phyloP scores from a whole-genome alignment of 2,797 vertebrate species.

The Toxotes lorentzi region DNA sequence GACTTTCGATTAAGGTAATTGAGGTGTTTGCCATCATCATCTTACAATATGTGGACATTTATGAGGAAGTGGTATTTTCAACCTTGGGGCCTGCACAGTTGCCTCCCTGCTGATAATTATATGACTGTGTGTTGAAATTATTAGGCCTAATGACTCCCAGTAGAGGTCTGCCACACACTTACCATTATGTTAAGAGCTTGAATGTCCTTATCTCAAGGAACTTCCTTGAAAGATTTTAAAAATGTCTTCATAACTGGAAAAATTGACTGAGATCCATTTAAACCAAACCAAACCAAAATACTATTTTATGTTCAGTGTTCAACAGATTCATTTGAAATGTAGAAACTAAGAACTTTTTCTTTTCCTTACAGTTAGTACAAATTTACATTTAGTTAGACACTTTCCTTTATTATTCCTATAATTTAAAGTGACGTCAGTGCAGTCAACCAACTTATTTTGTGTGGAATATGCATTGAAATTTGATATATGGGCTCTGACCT shows the following conservation, averaged over 20 bases:
- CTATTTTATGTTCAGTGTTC: neutral
- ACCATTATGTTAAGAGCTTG: neutral
- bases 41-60: constrained; percentile 4
- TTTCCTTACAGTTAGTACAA: neutral
- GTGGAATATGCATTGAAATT: neutral
- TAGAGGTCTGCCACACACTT: constrained; percentile 5
- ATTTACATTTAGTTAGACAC: neutral
- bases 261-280: too few species aligned
- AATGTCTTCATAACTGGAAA: neutral
- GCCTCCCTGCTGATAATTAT: constrained; percentile 29
- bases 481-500: neutral
- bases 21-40: constrained; percentile 9
- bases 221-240: neutral
- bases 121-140: constrained; percentile 28
- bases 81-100: neutral
- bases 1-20: neutral
- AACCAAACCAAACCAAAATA: too few species aligned
- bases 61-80: constrained; percentile 11
- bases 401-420: neutral
- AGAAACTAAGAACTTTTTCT: too few species aligned
- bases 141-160: constrained; percentile 31
- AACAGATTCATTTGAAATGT: neutral
- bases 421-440: neutral
- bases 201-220: neutral
- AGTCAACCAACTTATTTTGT: neutral